Base-by-base conservation (phyloP, 1,140 invertebrate species). In the Anthonomus grandis region DNA sequence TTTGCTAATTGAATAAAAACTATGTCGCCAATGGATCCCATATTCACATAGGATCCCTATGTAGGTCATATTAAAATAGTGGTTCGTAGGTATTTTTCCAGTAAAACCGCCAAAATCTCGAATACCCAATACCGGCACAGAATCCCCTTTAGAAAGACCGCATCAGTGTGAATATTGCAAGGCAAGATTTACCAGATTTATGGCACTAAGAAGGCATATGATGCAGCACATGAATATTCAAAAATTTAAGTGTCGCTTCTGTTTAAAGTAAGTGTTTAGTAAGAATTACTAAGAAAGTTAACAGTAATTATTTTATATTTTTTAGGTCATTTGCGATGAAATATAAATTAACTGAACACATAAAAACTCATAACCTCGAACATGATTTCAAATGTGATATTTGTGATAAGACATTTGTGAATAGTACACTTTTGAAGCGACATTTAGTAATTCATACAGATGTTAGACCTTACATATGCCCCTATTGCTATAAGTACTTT, bases 401-500 rank as follows among this genome's bases (percentile, higher is more conserved):
- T 12, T 85, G 82, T 66, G 74, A 76, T 12, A 83, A 78, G 63
- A 75, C 68, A 41, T 81, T 79, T 57, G 76, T 74, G 25, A 79
- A 76, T 41, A 74, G 73, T 38, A 75, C 75, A 34, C 74, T 78
- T 2, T 61, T 80, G 23, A 66, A 75, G 27, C 70, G 75, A 44
- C 79, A 81, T 62, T 66, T 69, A 52, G 67, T 74, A 9, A 64
- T 72, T 0, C 79, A 80, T 57, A 67, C 74, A 46, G 65, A 72
- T n/a, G 22, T 25, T 5, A 65, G 52, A 41, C 59, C 62, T 10
- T 69, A 65, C 47, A 25, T 57, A 19, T 71, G 87, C 72, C 86
- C 86, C 0, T 86, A 86, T 64, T 89, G 87, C 70, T 79, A 81
- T 51, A 86, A 86, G 69, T 81, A 77, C 3, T 89, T 86, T 68